These are phyloP conservation scores for Xestoiulus laeticollis DNA, from an alignment of 2,888 invertebrate species.

Conservation along the genomic window DNA sequence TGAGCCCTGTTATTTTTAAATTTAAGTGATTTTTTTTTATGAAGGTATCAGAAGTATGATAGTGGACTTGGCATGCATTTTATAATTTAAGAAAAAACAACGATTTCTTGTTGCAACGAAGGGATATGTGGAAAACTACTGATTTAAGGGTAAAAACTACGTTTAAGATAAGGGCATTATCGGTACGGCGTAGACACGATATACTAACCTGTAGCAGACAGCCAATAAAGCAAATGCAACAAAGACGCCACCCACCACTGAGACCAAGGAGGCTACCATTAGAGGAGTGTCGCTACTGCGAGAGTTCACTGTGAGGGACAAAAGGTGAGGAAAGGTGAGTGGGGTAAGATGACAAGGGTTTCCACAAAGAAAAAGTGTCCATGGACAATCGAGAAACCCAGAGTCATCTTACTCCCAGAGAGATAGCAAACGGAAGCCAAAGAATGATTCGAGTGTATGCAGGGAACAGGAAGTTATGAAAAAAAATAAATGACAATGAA, in stretches of 20 bases:
- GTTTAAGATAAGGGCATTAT: neutral
- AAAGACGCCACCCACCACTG: conserved; percentile 99
- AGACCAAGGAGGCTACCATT: conserved; percentile 97
- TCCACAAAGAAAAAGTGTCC: neutral
- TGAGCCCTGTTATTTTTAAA: neutral
- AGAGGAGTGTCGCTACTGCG: conserved; percentile 93
- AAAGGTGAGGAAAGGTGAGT: conserved; percentile 54
- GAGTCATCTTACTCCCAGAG: conserved; percentile 17
- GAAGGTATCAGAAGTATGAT: too few relatives aligned
- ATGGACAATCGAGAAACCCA: neutral
- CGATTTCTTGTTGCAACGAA: neutral
- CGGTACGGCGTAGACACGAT: neutral
- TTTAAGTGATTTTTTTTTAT: too few relatives aligned
- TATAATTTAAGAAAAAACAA: neutral
- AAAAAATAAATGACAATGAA: conserved; percentile 37
- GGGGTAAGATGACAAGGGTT: conserved; percentile 41
- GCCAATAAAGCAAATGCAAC: conserved; percentile 98
- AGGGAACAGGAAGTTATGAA: neutral
- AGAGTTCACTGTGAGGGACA: conserved; percentile 55
- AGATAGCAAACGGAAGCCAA: conserved; percentile 13
- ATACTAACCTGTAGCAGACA: conserved; percentile 88
- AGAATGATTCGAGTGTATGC: conserved; percentile 28
- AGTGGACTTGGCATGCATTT: neutral
- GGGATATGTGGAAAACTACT: neutral
- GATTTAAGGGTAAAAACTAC: neutral